Base-by-base conservation (phyloP, 2,113 vertebrate species). In the Prochilodus magdalenae region DNA sequence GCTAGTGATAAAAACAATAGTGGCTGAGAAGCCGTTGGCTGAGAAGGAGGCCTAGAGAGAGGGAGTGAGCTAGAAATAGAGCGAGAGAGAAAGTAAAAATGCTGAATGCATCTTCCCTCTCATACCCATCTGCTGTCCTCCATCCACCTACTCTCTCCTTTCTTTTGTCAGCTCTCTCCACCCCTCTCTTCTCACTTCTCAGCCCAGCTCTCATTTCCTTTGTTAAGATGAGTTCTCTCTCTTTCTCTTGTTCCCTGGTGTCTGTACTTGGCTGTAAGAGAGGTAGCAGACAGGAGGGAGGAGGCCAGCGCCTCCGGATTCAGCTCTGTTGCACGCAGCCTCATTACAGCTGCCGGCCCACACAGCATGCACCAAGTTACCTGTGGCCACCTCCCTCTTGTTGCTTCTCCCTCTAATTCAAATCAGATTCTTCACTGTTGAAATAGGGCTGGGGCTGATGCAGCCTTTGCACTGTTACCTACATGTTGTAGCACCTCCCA, bases 281-380 rank as follows among this genome's bases (percentile, higher is more conserved):
- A 49, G 8, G 30, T 49, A 78, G 33, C 53, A 73, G 78, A 80
- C 57, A 80, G 70, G 40, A 80, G 27, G 78, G 57, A 73, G 69
- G 27, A 73, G 40, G 57, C 57, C 22, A n/a, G 26, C 29, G 83
- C 84, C 88, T 89, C 78, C 83, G 84, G 79, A 87, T 73, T 89
- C 80, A 76, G 86, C 86, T 83, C 83, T 70, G 82, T 85, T 73
- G 22, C 74, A 67, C 72, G 80, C 60, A 86, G 86, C 85, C 81
- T 86, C 83, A 83, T 87, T 85, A 80, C 81, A 84, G 84, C 84
- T 75, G 75, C 80, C 75, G 80, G 87, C 89, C 89, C 88, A 92
- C 90, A 90, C 90, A 90, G 75, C 81, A 84, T 82, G 81, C 80
- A 89, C 88, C 73, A 79, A 0, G 65, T 74, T 80, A 90, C 88